Evolutionary conservation across 2,797 vertebrate genomes (phyloP).

Genomic region (Gephyroberyx darwinii): DNA sequence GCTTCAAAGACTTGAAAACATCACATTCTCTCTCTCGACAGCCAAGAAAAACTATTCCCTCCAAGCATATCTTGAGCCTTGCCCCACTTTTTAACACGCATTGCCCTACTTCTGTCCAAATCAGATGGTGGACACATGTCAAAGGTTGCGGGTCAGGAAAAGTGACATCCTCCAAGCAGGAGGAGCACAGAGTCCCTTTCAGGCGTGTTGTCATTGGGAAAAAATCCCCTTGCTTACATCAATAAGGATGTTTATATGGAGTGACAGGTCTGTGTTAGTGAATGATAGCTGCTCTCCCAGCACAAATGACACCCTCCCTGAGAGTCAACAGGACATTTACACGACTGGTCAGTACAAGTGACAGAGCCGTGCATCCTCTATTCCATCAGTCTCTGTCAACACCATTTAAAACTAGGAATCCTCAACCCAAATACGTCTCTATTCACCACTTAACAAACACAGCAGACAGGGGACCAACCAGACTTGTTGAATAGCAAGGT

Average conservation of each 20-base stretch:
- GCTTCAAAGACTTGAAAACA: slow-evolving; percentile 57
- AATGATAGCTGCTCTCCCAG: slow-evolving; percentile 56
- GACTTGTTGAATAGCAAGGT: not conserved
- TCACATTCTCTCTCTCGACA: slow-evolving; percentile 26
- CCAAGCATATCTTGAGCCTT: slow-evolving; percentile 33
- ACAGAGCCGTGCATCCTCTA: slow-evolving; percentile 36
- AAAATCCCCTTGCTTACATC: slow-evolving; percentile 36
- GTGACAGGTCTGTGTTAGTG: slow-evolving; percentile 57
- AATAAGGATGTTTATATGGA: slow-evolving; percentile 59
- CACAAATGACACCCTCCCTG: slow-evolving; percentile 56
- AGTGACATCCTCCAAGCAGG: slow-evolving; percentile 41
- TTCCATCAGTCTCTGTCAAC: slow-evolving; percentile 49
- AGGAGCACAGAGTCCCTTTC: slow-evolving; percentile 38
- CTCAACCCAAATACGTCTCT: slow-evolving; percentile 52
- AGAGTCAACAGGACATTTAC: slow-evolving; percentile 54
- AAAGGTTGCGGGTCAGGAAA: slow-evolving; percentile 54
- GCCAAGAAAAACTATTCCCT: slow-evolving; percentile 52
- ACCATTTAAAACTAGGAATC: slow-evolving; percentile 53
- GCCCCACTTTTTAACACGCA: slow-evolving; percentile 57
- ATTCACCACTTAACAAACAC: slow-evolving; percentile 17
- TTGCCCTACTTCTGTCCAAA: slow-evolving; percentile 30
- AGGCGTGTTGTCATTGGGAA: slow-evolving; percentile 37
- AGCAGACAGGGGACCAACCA: slow-evolving; percentile 10
- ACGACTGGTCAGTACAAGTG: slow-evolving; percentile 46
- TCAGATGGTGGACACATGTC: slow-evolving; percentile 55